These are phyloP conservation scores for Drosophila persimilis DNA, from an alignment of 1,140 invertebrate genomes.

Conservation along the genomic window DNA sequence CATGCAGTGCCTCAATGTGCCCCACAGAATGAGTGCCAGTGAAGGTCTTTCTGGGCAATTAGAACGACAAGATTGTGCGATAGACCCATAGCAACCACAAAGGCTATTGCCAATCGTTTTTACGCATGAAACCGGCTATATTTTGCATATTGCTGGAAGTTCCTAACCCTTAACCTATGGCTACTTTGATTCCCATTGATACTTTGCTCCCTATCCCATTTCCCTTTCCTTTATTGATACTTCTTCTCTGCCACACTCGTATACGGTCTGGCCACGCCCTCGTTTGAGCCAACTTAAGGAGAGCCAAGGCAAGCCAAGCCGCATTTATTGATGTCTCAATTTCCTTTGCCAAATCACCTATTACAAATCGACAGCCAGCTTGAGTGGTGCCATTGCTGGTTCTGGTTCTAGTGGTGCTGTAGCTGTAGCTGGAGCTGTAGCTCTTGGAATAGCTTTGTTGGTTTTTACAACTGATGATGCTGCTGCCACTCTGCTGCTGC, in stretches of 20 bases:
- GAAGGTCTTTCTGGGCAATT: constrained; percentile 54
- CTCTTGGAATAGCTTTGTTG: constrained; percentile 53
- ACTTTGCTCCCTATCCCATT: neutral
- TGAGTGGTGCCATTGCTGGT: constrained; percentile 27
- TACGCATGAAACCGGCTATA: neutral
- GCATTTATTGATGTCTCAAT: constrained; percentile 82
- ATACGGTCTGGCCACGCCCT: neutral
- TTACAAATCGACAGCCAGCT: constrained; percentile 75
- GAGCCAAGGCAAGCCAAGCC: constrained; percentile 50
- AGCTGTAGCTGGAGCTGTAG: constrained; percentile 18
- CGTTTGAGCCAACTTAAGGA: constrained; percentile 31
- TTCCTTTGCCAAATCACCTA: constrained; percentile 80
- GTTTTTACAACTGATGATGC: constrained; percentile 60
- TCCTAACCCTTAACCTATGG: too few relatives aligned
- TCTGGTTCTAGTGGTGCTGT: neutral
- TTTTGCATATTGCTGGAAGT: neutral
- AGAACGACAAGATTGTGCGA: constrained; percentile 36
- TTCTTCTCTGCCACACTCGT: constrained; percentile 8
- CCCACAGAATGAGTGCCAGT: constrained; percentile 25
- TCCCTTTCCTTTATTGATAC: neutral
- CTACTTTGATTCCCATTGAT: too few relatives aligned
- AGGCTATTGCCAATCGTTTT: constrained; percentile 19
- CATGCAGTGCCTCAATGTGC: constrained; percentile 4
- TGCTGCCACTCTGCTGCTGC: constrained; percentile 39
- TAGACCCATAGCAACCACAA: constrained; percentile 22